Evolutionary conservation across 2,797 vertebrate species (phyloP).

Genomic region (Botia kubotai): DNA sequence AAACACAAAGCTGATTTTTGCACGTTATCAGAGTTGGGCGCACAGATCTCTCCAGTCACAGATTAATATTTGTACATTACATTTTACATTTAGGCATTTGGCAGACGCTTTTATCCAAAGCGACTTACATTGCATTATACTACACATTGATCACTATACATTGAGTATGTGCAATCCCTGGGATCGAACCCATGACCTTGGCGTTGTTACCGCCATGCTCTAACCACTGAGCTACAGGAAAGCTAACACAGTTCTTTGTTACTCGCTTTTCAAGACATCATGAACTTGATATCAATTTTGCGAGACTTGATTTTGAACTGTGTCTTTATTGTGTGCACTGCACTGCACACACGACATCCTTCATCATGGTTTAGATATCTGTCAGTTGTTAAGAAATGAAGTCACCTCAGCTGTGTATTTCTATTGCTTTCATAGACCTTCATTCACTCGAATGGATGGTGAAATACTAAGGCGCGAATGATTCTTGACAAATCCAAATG

Average conservation of each 20-base stretch:
- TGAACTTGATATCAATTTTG: neutral
- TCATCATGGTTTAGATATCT: neutral
- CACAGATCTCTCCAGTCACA: neutral
- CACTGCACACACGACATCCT: neutral
- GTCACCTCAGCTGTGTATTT: neutral
- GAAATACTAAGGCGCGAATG: neutral
- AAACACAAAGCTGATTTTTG: conserved; percentile 17
- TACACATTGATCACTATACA: too few species aligned
- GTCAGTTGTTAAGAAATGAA: neutral
- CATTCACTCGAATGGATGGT: neutral
- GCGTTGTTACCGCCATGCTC: too few species aligned
- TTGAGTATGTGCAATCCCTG: too few species aligned
- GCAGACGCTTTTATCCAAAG: too few species aligned
- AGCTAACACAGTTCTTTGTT: too few species aligned
- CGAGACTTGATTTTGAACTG: neutral
- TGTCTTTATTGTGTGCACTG: neutral
- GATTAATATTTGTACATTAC: neutral
- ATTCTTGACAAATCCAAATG: neutral
- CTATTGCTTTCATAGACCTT: neutral
- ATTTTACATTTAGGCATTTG: too few species aligned
- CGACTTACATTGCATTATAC: too few species aligned
- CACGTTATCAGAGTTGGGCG: conserved; percentile 27
- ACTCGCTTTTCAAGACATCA: too few species aligned
- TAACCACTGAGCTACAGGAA: too few species aligned
- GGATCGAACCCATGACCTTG: too few species aligned